These are phyloP conservation scores for Cyprinodon variegatus DNA, from an alignment of 2,113 vertebrate species.

Conservation along the genomic window DNA sequence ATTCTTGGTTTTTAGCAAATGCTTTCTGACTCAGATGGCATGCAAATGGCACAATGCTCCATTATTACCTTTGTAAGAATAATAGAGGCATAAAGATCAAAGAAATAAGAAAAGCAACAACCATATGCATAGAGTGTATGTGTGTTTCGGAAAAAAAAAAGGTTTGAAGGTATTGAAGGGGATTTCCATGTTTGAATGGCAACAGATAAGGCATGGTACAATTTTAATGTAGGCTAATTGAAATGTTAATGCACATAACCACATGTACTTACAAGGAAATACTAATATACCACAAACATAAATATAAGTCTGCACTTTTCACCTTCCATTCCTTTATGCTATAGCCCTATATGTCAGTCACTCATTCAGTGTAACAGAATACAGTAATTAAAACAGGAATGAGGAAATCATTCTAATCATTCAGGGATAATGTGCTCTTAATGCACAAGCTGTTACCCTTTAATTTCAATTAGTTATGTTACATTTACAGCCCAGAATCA, in stretches of 20 bases:
- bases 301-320: constrained; percentile 30
- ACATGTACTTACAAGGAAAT: constrained; percentile 11
- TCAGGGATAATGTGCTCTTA: neutral
- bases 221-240: constrained; percentile 28
- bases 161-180: constrained; percentile 6
- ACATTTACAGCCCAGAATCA: neutral
- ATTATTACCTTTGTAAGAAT: neutral
- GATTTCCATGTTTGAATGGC: constrained; percentile 27
- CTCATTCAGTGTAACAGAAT: constrained; percentile 16
- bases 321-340: constrained; percentile 18
- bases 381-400: constrained; percentile 7
- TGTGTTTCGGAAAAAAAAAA: neutral
- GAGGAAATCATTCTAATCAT: neutral
- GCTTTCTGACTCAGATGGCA: no score
- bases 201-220: constrained; percentile 32
- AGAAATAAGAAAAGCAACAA: neutral
- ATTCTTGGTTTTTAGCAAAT: no score
- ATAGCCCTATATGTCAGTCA: constrained; percentile 24
- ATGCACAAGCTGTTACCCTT: neutral
- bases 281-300: constrained; percentile 36
- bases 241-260: constrained; percentile 25
- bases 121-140: neutral
- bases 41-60: no score
- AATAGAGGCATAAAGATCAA: neutral
- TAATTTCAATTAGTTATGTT: neutral